These are phyloP conservation scores for Rotaria macrura DNA, from an alignment of 2,888 invertebrate species.

Conservation along the genomic window DNA sequence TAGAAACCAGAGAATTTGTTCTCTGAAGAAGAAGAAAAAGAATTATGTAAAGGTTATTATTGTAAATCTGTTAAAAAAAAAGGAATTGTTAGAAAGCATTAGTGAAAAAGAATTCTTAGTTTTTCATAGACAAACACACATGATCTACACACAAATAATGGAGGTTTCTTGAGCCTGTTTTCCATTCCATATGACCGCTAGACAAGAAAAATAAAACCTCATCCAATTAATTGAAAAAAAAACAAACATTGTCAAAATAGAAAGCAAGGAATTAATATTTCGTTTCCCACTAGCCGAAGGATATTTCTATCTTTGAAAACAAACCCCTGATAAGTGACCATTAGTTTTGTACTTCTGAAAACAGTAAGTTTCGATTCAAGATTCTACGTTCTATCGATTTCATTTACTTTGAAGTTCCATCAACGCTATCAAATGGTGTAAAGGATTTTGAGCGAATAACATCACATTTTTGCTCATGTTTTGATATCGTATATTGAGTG, in stretches of 20 bases:
- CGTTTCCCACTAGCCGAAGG: not conserved
- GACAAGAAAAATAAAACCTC: not conserved
- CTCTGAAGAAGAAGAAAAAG: not conserved
- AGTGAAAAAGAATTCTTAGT: too few relatives aligned
- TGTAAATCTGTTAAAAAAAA: too few relatives aligned
- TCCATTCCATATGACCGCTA: not conserved
- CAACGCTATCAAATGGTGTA: not conserved
- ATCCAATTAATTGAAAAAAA: not conserved
- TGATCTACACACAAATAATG: not conserved
- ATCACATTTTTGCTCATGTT: slow-evolving; percentile 10
- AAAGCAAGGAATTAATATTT: not conserved
- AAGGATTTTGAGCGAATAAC: not conserved
- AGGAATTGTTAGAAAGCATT: too few relatives aligned
- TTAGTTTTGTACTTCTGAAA: not conserved
- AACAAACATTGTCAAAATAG: not conserved
- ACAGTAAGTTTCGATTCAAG: not conserved
- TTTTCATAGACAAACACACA: too few relatives aligned
- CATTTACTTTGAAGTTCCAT: not conserved
- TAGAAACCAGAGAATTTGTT: slow-evolving; percentile 4
- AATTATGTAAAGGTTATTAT: not conserved
- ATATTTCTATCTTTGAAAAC: not conserved
- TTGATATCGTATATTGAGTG: not conserved
- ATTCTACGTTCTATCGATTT: not conserved
- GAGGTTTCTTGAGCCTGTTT: not conserved
- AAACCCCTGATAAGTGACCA: not conserved